phyloP scores from a whole-genome alignment of 2,888 invertebrate genomes.

The Trachelus iudaicus region DNA sequence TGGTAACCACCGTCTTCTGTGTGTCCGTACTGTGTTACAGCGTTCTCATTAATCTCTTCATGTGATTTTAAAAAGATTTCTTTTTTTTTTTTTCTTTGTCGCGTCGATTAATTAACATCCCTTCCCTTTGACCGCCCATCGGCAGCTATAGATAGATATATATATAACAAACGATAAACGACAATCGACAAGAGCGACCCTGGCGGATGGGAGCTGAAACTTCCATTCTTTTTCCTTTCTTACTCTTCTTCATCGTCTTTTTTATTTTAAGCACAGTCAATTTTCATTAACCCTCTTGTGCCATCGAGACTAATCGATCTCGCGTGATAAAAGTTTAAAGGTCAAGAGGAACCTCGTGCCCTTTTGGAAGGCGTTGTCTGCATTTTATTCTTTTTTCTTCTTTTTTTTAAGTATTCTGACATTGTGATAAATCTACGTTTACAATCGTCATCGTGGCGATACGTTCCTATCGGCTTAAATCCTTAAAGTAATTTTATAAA shows the following conservation, averaged over 20 bases:
- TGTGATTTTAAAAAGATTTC: slow-evolving; percentile 41
- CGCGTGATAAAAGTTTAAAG: too few species aligned
- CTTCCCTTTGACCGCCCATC: not conserved
- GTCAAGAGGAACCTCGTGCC: too few species aligned
- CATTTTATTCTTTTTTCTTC: too few species aligned
- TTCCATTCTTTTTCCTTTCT: not conserved
- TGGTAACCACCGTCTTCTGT: slow-evolving; percentile 65
- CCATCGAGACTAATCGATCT: too few species aligned
- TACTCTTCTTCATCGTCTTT: not conserved
- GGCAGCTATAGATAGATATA: not conserved
- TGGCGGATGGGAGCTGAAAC: not conserved
- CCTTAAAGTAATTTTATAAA: too few species aligned
- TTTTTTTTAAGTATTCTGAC: too few species aligned
- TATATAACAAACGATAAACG: not conserved
- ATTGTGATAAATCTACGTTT: too few species aligned
- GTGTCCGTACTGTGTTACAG: slow-evolving; percentile 65
- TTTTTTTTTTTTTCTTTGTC: slow-evolving; percentile 22
- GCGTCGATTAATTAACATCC: slow-evolving; percentile 17
- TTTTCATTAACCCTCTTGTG: too few species aligned
- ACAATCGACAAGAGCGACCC: not conserved
- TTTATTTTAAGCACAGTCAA: too few species aligned
- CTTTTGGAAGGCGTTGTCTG: too few species aligned
- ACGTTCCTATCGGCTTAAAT: too few species aligned
- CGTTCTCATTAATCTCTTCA: slow-evolving; percentile 62
- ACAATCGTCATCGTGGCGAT: too few species aligned